Evolutionary conservation across 2,888 invertebrate species (phyloP).

Genomic region (Aleiodes alternator): DNA sequence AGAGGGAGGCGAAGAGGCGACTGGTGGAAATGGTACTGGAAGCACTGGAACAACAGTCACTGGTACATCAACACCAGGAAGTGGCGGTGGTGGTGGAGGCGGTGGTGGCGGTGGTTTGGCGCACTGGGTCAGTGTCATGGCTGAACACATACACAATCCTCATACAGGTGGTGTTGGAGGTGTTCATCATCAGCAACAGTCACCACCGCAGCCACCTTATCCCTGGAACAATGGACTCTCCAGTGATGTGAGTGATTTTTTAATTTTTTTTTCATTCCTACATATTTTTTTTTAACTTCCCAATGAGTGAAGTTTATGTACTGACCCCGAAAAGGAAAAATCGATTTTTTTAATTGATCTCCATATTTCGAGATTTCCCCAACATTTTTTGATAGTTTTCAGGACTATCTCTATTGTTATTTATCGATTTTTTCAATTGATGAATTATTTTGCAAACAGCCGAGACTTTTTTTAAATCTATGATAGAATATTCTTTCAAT

Average conservation of each 20-base stretch:
- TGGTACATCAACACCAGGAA: conserved; percentile 75
- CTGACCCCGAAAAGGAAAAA: too few relatives aligned
- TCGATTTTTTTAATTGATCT: too few relatives aligned
- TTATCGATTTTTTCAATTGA: too few relatives aligned
- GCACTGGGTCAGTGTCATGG: conserved; percentile 98
- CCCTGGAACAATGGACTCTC: conserved; percentile 74
- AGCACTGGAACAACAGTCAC: conserved; percentile 76
- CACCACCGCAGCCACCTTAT: conserved; percentile 72
- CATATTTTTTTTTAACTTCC: too few relatives aligned
- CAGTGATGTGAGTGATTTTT: conserved; percentile 68
- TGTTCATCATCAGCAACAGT: conserved; percentile 78
- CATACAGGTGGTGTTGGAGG: conserved; percentile 79
- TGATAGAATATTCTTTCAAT: too few relatives aligned
- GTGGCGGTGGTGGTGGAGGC: conserved; percentile 73
- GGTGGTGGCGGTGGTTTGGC: conserved; percentile 81
- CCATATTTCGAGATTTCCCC: too few relatives aligned
- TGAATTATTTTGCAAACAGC: too few relatives aligned
- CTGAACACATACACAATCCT: conserved; percentile 94
- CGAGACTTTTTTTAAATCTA: too few relatives aligned
- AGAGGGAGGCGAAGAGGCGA: conserved; percentile 78
- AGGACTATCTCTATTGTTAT: too few relatives aligned
- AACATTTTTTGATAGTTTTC: too few relatives aligned
- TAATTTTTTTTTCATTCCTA: not conserved
- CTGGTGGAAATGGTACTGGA: conserved; percentile 77
- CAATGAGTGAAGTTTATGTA: too few relatives aligned